Percentiles rank a stretch among this genome's conserved stretches.
phyloP scores from a whole-genome alignment of 2,113 vertebrate genomes.

The Esox niger region DNA sequence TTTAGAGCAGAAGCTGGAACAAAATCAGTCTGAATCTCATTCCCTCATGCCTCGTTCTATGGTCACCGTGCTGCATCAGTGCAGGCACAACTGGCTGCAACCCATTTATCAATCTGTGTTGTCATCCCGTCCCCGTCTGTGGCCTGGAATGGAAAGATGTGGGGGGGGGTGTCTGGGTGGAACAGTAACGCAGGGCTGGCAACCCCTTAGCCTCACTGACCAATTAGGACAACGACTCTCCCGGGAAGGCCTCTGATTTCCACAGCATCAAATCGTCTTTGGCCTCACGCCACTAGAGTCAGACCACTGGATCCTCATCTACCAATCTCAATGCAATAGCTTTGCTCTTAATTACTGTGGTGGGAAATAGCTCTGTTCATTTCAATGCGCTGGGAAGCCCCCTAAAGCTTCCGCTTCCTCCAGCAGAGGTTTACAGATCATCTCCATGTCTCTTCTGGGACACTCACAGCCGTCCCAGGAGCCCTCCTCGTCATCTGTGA shows the following conservation, averaged over 20 bases:
- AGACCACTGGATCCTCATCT: conserved; percentile 12
- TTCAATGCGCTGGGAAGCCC: neutral
- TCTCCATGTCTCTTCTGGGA: neutral
- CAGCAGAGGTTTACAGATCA: neutral
- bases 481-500: neutral
- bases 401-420: neutral
- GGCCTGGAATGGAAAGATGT: neutral
- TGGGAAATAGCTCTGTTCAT: conserved; percentile 14
- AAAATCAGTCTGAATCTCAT: conserved; percentile 11
- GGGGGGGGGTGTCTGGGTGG: conserved; percentile 16
- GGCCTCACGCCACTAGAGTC: conserved; percentile 29
- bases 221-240: conserved; percentile 55
- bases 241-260: conserved; percentile 38
- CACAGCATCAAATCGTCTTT: conserved; percentile 39
- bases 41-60: neutral
- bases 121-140: conserved; percentile 5
- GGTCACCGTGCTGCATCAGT: neutral
- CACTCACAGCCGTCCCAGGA: too few relatives aligned
- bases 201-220: conserved; percentile 43
- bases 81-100: conserved; percentile 4
- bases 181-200: conserved; percentile 22
- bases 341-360: conserved; percentile 25
- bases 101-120: conserved; percentile 6
- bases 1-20: conserved; percentile 12
- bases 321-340: conserved; percentile 10